Evolutionary conservation across 2,888 invertebrate species (phyloP).

Genomic region (Lobophora halterata): DNA sequence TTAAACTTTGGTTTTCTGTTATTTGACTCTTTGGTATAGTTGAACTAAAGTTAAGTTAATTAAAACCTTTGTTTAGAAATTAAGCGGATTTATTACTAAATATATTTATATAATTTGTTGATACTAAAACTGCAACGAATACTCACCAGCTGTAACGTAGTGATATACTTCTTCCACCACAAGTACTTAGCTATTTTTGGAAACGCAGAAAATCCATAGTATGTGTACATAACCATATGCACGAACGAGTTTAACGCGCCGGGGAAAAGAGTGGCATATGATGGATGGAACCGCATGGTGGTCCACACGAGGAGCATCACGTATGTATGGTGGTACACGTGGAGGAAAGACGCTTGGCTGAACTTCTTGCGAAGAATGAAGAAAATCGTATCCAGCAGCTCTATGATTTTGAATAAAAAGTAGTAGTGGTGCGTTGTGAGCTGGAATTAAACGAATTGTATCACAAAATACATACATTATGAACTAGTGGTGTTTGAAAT

Average conservation of each 20-base stretch:
- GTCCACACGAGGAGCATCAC: conserved; percentile 12
- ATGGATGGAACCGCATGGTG: conserved; percentile 11
- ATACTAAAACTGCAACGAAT: background rate
- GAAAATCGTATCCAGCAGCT: conserved; percentile 89
- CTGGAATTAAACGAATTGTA: conserved; percentile 34
- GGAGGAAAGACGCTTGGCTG: conserved; percentile 90
- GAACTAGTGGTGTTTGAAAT: no score
- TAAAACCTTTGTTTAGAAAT: no score
- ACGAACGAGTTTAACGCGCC: conserved; percentile 7
- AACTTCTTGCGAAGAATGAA: conserved; percentile 93
- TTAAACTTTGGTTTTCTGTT: no score
- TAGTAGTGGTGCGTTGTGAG: conserved; percentile 78
- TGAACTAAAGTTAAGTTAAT: no score
- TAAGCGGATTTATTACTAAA: no score
- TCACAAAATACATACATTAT: no score
- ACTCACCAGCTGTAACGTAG: conserved; percentile 14
- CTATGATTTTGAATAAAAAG: conserved; percentile 87
- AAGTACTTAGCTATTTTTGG: conserved; percentile 9
- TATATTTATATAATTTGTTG: no score
- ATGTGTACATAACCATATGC: conserved; percentile 17
- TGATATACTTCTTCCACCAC: conserved; percentile 22
- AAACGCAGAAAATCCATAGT: conserved; percentile 12
- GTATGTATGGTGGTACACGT: conserved; percentile 72
- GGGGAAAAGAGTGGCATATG: conserved; percentile 4
- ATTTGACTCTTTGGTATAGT: no score